These are phyloP conservation scores for Etheostoma nigrum DNA, from an alignment of 2,797 vertebrate species.

Conservation along the genomic window DNA sequence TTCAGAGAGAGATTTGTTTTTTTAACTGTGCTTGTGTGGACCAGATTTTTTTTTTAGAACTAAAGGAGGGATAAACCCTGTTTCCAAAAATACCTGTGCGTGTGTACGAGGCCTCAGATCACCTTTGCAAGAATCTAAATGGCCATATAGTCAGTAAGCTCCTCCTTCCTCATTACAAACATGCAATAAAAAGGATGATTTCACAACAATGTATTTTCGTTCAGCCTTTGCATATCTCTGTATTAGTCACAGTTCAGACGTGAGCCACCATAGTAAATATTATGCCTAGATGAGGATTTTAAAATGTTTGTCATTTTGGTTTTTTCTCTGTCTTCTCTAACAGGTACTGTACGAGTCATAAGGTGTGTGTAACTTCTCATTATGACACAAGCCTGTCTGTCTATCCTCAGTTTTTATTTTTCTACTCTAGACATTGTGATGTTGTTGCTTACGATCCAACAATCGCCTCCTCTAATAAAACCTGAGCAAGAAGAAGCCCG, in stretches of 20 bases:
- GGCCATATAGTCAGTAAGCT: background rate
- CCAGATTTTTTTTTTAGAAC: no score
- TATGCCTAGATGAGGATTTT: background rate
- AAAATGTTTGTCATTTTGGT: conserved; percentile 2
- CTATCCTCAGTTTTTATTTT: background rate
- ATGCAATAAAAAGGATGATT: background rate
- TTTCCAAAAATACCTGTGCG: no score
- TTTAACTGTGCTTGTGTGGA: no score
- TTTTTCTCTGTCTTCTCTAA: conserved; percentile 19
- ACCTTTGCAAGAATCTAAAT: background rate
- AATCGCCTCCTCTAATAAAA: conserved; percentile 25
- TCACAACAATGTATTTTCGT: background rate
- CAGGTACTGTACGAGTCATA: conserved; percentile 38
- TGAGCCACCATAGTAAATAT: background rate
- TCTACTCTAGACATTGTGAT: conserved; percentile 9
- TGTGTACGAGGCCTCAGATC: background rate
- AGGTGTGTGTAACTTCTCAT: background rate
- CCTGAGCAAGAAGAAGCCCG: background rate
- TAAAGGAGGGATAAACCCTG: no score
- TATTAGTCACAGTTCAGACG: background rate
- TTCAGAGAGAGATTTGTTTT: no score
- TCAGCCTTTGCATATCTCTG: background rate
- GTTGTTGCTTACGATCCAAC: conserved; percentile 14
- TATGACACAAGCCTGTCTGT: background rate
- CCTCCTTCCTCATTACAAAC: conserved; percentile 31